Conservation (phyloP, 1,140 invertebrate genomes). For the Phenacoccus solenopsis region DNA sequence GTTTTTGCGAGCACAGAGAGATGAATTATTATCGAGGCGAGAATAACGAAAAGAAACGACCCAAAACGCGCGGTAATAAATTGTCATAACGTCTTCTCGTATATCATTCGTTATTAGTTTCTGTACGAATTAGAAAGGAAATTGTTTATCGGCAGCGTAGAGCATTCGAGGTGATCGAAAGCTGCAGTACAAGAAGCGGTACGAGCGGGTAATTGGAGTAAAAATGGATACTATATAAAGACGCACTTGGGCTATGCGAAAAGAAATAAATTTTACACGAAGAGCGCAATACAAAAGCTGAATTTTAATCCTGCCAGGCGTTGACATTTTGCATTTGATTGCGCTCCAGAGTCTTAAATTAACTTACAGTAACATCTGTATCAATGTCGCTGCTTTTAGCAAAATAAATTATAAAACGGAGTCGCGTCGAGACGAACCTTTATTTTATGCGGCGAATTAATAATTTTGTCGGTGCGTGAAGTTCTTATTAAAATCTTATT, state of each 20-base stretch:
- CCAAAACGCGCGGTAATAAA: not conserved
- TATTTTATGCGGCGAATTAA: not conserved
- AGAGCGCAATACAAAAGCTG: no score
- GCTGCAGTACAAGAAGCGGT: no score
- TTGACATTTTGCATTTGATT: conserved; percentile 3
- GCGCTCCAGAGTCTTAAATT: not conserved
- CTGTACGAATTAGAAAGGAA: not conserved
- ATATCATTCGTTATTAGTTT: not conserved
- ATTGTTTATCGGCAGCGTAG: not conserved
- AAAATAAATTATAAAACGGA: not conserved
- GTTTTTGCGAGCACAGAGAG: not conserved
- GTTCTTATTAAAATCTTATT: not conserved
- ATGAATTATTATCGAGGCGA: not conserved
- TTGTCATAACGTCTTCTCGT: not conserved
- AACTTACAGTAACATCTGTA: not conserved
- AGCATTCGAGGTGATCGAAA: not conserved
- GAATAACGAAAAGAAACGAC: not conserved
- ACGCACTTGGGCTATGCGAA: not conserved
- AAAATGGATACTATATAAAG: not conserved
- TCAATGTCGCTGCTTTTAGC: not conserved
- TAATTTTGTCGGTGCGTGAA: not conserved
- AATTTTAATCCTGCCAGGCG: not conserved
- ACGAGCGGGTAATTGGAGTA: not conserved
- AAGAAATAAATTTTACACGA: no score
- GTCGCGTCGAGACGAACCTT: not conserved